Evolutionary conservation across 1,140 invertebrate species (phyloP), one percentile per base, ranked within the genome.

Genomic region (Camponotus pennsylvanicus): DNA sequence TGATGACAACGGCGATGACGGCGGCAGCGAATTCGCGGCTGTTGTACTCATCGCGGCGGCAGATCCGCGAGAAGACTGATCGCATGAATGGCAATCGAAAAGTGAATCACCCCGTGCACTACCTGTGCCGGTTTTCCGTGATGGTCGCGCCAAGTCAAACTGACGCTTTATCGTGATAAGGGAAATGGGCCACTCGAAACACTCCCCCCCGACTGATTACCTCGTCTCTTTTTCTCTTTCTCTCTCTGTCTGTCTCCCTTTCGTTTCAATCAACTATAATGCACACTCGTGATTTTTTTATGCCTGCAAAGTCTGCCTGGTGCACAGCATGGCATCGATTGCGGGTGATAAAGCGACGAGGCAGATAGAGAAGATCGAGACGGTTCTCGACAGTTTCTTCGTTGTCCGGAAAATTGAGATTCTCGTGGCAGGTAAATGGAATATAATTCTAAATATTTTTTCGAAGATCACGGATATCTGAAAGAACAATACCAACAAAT

Each of bases 111-210:
- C 75, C 86, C 34, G 45, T 69, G n/a, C 34, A 32, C 34, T 18
- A 49, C 55, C 70, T 21, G 49, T 7, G 18, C 45, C 27, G 15
- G 27, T 59, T 71, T 49, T 77, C 85, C 45, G 73, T 67, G 27
- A 83, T 75, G 21, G 73, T 87, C 87, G 63, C 40, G 57, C 34
- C 84, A 57, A 70, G n/a, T 73, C 67, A 45, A 84, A 34, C 78
- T 59, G 40, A 83, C 13, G 79, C 67, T 92, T 92, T 92, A 92
- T 92, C 88, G 85, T 87, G 90, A 92, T 92, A 92, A 92, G 86
- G 70, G 86, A 92, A 91, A 92, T 91, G 88, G 91, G 91, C 89
- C 92, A 92, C 91, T 92, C 87, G 78, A 92, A 83, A 85, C 57
- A 59, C 61, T 70, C 32, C 63, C 82, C 82, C 63, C 52, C 83